Evolutionary conservation across 2,113 vertebrate species (phyloP), one percentile per base, ranked within the genome.

Genomic region (Lucifuga dentata): DNA sequence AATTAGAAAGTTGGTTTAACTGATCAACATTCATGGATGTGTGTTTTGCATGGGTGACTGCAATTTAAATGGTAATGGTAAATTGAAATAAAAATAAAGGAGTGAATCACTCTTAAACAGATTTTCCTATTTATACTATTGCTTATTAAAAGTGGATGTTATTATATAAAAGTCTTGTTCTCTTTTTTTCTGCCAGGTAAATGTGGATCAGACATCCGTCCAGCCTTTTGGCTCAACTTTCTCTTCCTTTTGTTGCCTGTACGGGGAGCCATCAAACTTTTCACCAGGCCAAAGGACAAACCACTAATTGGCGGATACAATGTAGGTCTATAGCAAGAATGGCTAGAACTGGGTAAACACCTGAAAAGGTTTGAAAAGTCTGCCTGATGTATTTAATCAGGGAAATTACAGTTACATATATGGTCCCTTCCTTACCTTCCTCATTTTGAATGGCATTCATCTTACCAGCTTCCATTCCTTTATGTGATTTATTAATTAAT

Each of bases 171-270:
- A 39, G 10, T 69, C n/a, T 63, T n/a, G 58, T 33, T 62, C 16
- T 38, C 8, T 69, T 17, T 55, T 40, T 60, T 45, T 46, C 36
- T 65, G 49, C 0, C 80, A 98, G 95, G 96, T 72, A 96, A 96
- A 86, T 95, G 95, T 66, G 95, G 93, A 59, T 91, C 93, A 0
- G 95, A 97, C 56, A 92, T 97, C 52, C 92, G 88, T 16, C 94
- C 94, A 1, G 55, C 86, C 53, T 95, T 95, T 89, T 91, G 98
- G 77, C 84, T 98, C 52, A 93, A 95, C 81, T 77, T 95, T 45
- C 91, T 94, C 36, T 97, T 93, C 44, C 0, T 96, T 43, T 59
- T 96, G 67, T 58, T 95, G 55, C 94, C 92, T 6, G 41, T 91
- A 32, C 94, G 90, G 94, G 93, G 91, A 19, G 93, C 93, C 0